phyloP scores from a whole-genome alignment of 2,888 invertebrate genomes.

The Rhogogaster chlorosoma region DNA sequence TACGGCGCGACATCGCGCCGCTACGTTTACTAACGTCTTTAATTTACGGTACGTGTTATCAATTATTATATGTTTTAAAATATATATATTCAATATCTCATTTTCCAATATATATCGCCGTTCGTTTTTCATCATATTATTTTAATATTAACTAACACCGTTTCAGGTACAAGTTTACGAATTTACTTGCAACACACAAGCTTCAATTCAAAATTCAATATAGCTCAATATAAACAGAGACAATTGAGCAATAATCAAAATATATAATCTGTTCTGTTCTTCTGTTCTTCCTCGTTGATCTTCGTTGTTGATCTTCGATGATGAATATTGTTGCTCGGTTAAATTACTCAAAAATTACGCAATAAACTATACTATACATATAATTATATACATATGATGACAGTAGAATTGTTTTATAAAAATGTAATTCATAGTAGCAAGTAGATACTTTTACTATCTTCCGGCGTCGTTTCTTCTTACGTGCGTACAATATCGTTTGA shows the following conservation, averaged over 20 bases:
- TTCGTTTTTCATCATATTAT: neutral
- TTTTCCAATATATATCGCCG: neutral
- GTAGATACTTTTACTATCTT: neutral
- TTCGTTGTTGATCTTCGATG: conserved; percentile 55
- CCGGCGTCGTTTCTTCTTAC: neutral
- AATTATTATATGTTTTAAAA: neutral
- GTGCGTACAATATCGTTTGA: neutral
- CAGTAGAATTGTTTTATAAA: neutral
- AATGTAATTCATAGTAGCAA: neutral
- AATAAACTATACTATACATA: neutral
- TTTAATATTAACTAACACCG: neutral
- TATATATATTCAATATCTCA: neutral
- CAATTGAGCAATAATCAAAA: neutral
- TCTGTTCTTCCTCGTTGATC: conserved; percentile 48
- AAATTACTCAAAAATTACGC: neutral
- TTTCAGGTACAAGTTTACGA: neutral
- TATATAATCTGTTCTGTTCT: neutral
- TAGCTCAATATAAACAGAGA: neutral
- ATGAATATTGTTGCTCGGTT: conserved; percentile 50
- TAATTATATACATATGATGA: neutral
- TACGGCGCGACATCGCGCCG: conserved; percentile 24
- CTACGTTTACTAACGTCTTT: neutral
- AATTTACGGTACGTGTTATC: neutral
- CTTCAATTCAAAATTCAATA: neutral
- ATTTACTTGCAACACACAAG: neutral